Percentiles rank a stretch among this genome's conserved stretches.
Conservation (phyloP, 2,113 vertebrate genomes). For the Lophotis ruficrista region DNA sequence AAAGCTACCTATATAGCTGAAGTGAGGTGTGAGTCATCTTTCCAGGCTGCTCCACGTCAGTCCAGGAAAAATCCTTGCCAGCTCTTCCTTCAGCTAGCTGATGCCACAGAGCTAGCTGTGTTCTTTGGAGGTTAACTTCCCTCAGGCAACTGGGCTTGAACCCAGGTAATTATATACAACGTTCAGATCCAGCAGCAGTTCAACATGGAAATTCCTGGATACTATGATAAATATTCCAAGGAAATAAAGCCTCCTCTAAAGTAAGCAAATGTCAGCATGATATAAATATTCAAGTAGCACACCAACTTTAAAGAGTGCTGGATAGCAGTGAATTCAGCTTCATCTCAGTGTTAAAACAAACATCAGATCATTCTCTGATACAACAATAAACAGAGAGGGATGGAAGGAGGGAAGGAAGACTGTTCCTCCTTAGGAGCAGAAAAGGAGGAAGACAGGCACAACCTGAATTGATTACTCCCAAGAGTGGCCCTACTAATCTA, state of each 20-base stretch:
- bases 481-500: not conserved
- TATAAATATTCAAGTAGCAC: conserved; percentile 61
- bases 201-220: conserved; percentile 34
- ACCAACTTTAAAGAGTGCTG: conserved; percentile 13
- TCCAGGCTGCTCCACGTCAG: not conserved
- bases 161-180: conserved; percentile 26
- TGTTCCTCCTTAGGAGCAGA: not conserved
- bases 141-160: conserved; percentile 10
- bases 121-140: conserved; percentile 12
- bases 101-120: not conserved
- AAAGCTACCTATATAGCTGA: not conserved
- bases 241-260: conserved; percentile 57
- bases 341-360: conserved; percentile 63
- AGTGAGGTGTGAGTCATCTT: not conserved
- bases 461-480: not conserved
- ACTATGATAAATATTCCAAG: conserved; percentile 48
- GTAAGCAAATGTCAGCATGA: conserved; percentile 42
- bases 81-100: not conserved
- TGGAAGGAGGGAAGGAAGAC: not conserved
- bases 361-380: conserved; percentile 33
- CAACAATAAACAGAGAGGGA: conserved; percentile 44
- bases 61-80: conserved; percentile 10
- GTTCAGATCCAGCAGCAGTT: conserved; percentile 19
- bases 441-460: not conserved
- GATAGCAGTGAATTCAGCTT: conserved; percentile 45